Conservation (phyloP, 2,113 vertebrate genomes). For the Sebastes fasciatus region DNA sequence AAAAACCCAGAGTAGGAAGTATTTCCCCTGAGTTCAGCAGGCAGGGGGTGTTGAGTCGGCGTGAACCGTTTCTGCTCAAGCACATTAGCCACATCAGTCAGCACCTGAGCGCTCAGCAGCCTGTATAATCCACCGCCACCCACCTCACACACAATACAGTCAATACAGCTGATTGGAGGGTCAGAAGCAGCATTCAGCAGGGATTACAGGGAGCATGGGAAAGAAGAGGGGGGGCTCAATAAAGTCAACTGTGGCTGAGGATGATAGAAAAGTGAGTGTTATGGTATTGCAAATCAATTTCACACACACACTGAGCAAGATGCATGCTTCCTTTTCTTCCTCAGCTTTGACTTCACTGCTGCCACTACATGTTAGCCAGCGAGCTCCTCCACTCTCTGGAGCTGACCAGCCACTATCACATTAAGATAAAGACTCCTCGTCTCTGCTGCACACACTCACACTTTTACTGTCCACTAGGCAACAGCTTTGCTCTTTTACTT, state of each 20-base stretch:
- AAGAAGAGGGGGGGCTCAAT: slow-evolving; percentile 37
- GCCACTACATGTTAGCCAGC: slow-evolving; percentile 25
- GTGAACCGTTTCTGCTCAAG: slow-evolving; percentile 32
- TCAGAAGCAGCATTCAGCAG: slow-evolving; percentile 15
- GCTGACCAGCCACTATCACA: neutral
- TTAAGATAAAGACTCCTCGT: slow-evolving; percentile 11
- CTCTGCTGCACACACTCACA: neutral
- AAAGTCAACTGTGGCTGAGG: slow-evolving; percentile 6
- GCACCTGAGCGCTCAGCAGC: slow-evolving; percentile 62
- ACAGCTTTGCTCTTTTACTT: neutral
- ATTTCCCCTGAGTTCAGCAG: slow-evolving; percentile 63
- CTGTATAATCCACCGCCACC: slow-evolving; percentile 42
- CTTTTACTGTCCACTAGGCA: no score
- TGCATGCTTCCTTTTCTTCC: neutral
- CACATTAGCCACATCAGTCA: slow-evolving; percentile 65
- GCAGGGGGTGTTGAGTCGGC: slow-evolving; percentile 33
- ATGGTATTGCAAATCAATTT: slow-evolving; percentile 43
- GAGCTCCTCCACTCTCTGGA: neutral
- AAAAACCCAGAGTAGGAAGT: slow-evolving; percentile 12
- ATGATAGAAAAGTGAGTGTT: slow-evolving; percentile 29
- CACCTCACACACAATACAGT: slow-evolving; percentile 33
- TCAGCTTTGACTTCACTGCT: slow-evolving; percentile 29
- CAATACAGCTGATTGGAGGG: slow-evolving; percentile 47
- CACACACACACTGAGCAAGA: neutral
- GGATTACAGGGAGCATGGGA: slow-evolving; percentile 67